These are phyloP conservation scores for Caranx ignobilis DNA, from an alignment of 2,113 vertebrate species.

Conservation along the genomic window DNA sequence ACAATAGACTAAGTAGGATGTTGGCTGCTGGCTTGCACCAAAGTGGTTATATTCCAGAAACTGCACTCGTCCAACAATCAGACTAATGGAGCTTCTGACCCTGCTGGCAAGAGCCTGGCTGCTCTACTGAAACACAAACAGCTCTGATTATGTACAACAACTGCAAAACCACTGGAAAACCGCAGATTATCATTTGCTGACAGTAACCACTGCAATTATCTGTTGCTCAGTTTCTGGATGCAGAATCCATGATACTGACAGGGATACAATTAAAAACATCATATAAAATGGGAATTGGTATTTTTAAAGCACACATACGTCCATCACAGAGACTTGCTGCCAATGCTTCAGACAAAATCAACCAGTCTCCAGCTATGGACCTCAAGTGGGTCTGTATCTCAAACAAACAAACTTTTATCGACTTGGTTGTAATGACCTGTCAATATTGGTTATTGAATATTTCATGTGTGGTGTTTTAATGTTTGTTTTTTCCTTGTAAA, in stretches of 20 bases:
- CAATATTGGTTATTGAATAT: not conserved
- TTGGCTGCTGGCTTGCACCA: constrained; percentile 38
- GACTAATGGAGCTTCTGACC: constrained; percentile 40
- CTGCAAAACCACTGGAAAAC: constrained; percentile 13
- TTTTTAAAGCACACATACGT: not conserved
- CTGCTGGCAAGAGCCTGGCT: constrained; percentile 19
- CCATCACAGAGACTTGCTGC: not conserved
- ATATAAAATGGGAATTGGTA: not conserved
- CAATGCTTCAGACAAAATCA: not conserved
- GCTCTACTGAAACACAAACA: constrained; percentile 13
- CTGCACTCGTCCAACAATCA: constrained; percentile 18
- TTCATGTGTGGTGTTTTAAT: not conserved
- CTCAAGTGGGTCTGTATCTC: not conserved
- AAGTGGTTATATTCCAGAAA: constrained; percentile 31
- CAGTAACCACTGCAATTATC: not conserved
- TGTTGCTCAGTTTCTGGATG: not conserved
- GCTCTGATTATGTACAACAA: constrained; percentile 8
- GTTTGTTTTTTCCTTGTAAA: not conserved
- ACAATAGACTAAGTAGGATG: constrained; percentile 39
- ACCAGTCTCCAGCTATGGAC: not conserved
- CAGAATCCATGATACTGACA: not conserved
- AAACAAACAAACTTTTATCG: not conserved
- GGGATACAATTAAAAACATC: not conserved
- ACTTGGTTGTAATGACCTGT: not conserved
- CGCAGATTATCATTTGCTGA: not conserved